These are phyloP conservation scores for Stegana nigrithorax DNA, from an alignment of 2,888 invertebrate genomes.

Conservation along the genomic window DNA sequence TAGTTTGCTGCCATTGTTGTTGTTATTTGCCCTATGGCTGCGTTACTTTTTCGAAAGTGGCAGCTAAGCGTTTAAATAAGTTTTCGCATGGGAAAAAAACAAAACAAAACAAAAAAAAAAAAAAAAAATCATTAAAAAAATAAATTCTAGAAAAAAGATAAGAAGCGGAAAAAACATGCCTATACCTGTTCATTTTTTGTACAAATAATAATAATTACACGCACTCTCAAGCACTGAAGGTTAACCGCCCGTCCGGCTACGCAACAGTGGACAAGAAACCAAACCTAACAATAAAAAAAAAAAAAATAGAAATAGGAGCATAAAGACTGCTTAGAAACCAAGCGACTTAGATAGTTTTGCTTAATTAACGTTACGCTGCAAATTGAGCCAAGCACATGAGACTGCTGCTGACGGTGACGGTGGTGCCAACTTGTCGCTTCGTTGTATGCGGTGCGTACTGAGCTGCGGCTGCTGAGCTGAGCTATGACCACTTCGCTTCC, in stretches of 20 bases:
- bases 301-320: too few relatives aligned
- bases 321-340: too few relatives aligned
- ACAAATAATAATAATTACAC: slow-evolving; percentile 16
- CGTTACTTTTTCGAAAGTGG: background rate
- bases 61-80: background rate
- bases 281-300: background rate
- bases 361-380: slow-evolving; percentile 50
- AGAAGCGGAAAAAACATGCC: too few relatives aligned
- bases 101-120: background rate
- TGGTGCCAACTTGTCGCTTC: too few relatives aligned
- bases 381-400: slow-evolving; percentile 58
- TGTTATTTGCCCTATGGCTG: background rate
- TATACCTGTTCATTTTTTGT: too few relatives aligned
- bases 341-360: too few relatives aligned
- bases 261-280: too few relatives aligned
- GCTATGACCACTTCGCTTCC: too few relatives aligned
- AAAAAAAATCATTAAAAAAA: background rate
- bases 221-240: slow-evolving; percentile 6
- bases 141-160: too few relatives aligned
- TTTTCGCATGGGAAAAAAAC: background rate
- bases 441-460: too few relatives aligned
- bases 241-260: too few relatives aligned
- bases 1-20: background rate
- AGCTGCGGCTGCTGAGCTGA: background rate
- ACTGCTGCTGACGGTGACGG: too few relatives aligned